These are phyloP conservation scores for Antrozous pallidus DNA, from an alignment of 2,797 vertebrate species.

Conservation along the genomic window DNA sequence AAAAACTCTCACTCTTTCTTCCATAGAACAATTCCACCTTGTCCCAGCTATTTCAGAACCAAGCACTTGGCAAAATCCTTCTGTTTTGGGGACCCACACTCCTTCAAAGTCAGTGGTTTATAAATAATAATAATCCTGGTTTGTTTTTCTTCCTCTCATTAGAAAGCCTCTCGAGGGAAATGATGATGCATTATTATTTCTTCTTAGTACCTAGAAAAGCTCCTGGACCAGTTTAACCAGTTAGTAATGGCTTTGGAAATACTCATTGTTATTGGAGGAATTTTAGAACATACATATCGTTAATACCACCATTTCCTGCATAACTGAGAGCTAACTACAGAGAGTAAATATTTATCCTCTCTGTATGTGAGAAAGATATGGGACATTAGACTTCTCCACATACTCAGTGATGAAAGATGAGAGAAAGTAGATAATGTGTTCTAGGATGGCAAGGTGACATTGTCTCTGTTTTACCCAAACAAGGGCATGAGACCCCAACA, in stretches of 20 bases:
- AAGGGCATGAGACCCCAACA: background rate
- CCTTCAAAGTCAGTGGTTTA: background rate
- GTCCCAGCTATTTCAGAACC: background rate
- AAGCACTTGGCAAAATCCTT: background rate
- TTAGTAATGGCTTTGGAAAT: slow-evolving; percentile 8
- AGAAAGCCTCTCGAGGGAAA: background rate
- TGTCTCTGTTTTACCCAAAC: background rate
- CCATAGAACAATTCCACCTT: background rate
- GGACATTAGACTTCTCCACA: background rate
- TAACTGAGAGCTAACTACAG: background rate
- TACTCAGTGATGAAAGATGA: background rate
- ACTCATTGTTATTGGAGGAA: background rate
- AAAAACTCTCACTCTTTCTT: background rate
- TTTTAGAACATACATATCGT: background rate
- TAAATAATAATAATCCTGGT: background rate
- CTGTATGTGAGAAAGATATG: background rate
- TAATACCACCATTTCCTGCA: background rate
- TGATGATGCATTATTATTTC: background rate
- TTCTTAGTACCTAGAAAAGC: background rate
- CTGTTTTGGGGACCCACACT: background rate
- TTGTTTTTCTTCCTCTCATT: slow-evolving; percentile 13
- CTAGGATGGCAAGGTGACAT: background rate
- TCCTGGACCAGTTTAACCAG: background rate
- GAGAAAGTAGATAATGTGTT: background rate
- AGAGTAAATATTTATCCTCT: slow-evolving; percentile 5